Percentiles rank a stretch among this genome's conserved stretches.
Evolutionary conservation across 2,888 invertebrate genomes (phyloP).

Genomic region (Apotomis capreana): DNA sequence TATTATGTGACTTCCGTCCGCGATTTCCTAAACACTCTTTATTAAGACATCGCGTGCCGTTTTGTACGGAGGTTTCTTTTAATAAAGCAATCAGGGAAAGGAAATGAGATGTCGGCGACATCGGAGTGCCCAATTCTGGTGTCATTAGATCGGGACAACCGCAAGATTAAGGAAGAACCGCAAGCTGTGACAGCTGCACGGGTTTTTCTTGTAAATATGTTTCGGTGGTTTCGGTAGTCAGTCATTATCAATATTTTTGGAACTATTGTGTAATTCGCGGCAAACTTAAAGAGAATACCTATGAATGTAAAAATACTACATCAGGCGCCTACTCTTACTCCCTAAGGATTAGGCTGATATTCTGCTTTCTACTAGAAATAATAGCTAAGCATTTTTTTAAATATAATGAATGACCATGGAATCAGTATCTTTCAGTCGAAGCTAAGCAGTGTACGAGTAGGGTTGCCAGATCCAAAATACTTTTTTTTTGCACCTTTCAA

Average conservation of each 20-base stretch:
- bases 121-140: slow-evolving; percentile 48
- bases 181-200: slow-evolving; percentile 17
- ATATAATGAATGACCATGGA: too few species aligned
- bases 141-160: slow-evolving; percentile 49
- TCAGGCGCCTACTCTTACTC: too few species aligned
- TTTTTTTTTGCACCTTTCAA: too few species aligned
- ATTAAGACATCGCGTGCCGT: slow-evolving; percentile 44
- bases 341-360: too few species aligned
- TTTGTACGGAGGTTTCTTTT: slow-evolving; percentile 49
- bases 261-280: too few species aligned
- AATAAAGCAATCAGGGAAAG: slow-evolving; percentile 62
- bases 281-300: too few species aligned
- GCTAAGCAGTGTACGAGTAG: too few species aligned
- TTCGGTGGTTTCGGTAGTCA: background rate
- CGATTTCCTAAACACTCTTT: slow-evolving; percentile 32
- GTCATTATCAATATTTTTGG: background rate
- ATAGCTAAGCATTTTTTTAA: too few species aligned
- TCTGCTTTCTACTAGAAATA: too few species aligned
- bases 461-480: too few species aligned
- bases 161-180: slow-evolving; percentile 36
- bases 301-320: too few species aligned
- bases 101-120: slow-evolving; percentile 56
- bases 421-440: too few species aligned
- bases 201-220: slow-evolving; percentile 5
- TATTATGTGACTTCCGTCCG: slow-evolving; percentile 26